Conservation (phyloP, 1,140 invertebrate species). For the Battus philenor region DNA sequence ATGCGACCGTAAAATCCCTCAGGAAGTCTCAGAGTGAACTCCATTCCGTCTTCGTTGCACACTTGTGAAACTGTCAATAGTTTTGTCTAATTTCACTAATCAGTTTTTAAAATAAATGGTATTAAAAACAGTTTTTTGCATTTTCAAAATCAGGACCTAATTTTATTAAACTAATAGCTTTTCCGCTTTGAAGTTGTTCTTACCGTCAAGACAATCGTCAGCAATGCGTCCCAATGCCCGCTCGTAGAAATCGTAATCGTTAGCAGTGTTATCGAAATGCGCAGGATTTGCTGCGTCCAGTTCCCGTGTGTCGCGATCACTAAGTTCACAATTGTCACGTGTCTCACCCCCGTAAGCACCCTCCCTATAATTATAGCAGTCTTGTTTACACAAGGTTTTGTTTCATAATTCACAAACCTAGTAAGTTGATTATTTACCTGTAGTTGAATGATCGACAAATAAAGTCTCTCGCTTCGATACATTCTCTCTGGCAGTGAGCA, state of each 20-base stretch:
- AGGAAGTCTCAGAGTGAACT: constrained; percentile 90
- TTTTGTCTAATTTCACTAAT: background rate
- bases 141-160: background rate
- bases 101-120: background rate
- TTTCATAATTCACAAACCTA: background rate
- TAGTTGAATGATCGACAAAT: constrained; percentile 93
- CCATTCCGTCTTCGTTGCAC: constrained; percentile 95
- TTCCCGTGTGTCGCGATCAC: constrained; percentile 89
- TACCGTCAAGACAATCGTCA: constrained; percentile 90
- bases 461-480: constrained; percentile 88
- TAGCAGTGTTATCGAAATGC: constrained; percentile 88
- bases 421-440: constrained; percentile 68
- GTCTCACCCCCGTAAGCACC: constrained; percentile 80
- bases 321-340: constrained; percentile 92
- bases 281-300: constrained; percentile 89
- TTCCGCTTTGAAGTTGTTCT: no score
- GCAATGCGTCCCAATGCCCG: constrained; percentile 82
- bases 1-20: constrained; percentile 93
- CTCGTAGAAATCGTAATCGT: constrained; percentile 91
- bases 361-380: constrained; percentile 38
- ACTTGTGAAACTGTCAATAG: constrained; percentile 86
- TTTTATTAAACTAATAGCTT: no score
- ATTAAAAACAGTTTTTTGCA: no score
- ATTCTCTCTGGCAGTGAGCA: constrained; percentile 88
- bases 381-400: background rate